Evolutionary conservation across 1,140 invertebrate species (phyloP), one percentile per base, ranked within the genome.

Genomic region (Gonatopus flavifemur): DNA sequence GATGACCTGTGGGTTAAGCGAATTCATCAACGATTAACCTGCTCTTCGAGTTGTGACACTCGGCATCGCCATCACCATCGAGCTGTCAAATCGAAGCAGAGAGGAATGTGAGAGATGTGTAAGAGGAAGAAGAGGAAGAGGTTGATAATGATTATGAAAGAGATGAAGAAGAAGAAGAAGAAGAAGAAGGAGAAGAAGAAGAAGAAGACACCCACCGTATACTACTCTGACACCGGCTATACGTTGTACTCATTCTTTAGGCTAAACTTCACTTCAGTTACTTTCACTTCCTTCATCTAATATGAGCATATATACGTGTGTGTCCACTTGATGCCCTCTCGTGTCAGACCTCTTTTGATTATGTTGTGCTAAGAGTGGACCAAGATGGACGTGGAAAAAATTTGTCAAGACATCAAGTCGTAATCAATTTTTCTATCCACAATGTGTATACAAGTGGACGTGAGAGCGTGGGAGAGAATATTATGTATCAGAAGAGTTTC

Each of bases 391-490:
- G 31, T 32, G 3, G 12, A 32, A 32, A n/a, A n/a, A n/a, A n/a
- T n/a, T n/a, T 32, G n/a, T 13, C n/a, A 13, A 32, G 16, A 32
- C n/a, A 32, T 13, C 31, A 32, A 13, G 31, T 32, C 31, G 31
- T 32, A 15, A 15, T 32, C 16, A 13, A n/a, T n/a, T n/a, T n/a
- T n/a, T n/a, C n/a, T n/a, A n/a, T n/a, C n/a, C n/a, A n/a, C n/a
- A n/a, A n/a, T n/a, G n/a, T n/a, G n/a, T n/a, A n/a, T n/a, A n/a
- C n/a, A n/a, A n/a, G 55, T 65, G 64, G 59, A 67, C 53, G 63
- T 58, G 57, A 61, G 67, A 69, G 67, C 67, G 65, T 67, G 67
- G 61, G 67, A 69, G 67, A 69, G n/a, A n/a, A n/a, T n/a, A n/a
- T n/a, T n/a, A n/a, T n/a, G n/a, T n/a, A n/a, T n/a, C n/a, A n/a